Percentiles rank a stretch among this genome's conserved stretches.
Conservation (phyloP, 2,113 vertebrate genomes). For the Suncus etruscus region DNA sequence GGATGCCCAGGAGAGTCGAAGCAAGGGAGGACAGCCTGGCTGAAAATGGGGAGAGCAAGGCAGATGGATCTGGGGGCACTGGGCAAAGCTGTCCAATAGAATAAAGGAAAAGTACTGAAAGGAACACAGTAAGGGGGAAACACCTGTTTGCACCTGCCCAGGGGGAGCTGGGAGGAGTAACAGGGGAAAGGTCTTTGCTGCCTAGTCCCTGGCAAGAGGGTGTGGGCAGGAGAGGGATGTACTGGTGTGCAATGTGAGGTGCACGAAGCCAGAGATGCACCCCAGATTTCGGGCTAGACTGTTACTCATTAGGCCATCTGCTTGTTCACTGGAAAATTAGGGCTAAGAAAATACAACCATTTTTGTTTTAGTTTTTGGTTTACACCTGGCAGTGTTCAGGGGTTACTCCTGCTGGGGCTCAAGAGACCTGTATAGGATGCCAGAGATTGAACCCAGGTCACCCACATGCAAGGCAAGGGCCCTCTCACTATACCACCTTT, state of each 20-base stretch:
- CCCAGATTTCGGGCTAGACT: background rate
- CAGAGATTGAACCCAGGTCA: no score
- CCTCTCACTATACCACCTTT: no score
- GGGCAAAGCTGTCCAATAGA: conserved; percentile 37
- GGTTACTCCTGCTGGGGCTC: no score
- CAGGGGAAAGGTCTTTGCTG: background rate
- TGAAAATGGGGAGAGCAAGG: background rate
- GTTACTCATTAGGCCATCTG: conserved; percentile 31
- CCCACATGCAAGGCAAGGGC: no score
- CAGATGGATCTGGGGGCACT: conserved; percentile 8
- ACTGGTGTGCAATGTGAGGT: background rate
- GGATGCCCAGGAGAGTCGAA: background rate
- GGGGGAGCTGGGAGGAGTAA: background rate
- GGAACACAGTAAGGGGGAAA: no score
- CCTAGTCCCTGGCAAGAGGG: background rate
- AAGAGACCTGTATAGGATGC: no score
- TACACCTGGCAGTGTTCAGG: no score
- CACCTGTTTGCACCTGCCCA: background rate
- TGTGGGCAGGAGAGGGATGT: background rate
- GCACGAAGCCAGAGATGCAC: background rate
- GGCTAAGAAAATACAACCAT: conserved; percentile 55
- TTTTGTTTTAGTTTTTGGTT: background rate
- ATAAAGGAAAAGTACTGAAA: conserved; percentile 44
- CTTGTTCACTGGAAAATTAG: conserved; percentile 57
- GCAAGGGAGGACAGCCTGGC: background rate